Evolutionary conservation across 2,113 vertebrate species (phyloP).

Genomic region (Phoenicopterus ruber): DNA sequence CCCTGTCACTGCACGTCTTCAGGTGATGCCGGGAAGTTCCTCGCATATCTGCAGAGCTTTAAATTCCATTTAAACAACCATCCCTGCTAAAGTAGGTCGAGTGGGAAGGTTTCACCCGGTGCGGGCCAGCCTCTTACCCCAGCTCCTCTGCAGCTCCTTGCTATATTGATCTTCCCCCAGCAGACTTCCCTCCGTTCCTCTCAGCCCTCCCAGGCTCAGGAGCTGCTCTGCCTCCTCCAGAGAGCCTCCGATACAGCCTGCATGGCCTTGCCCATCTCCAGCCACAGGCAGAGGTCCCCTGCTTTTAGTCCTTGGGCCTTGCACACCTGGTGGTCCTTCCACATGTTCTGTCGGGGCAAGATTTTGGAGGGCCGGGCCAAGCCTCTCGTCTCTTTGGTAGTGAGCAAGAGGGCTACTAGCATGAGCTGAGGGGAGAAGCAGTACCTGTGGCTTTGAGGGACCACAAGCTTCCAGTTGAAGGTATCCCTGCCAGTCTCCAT

Average conservation of each 20-base stretch:
- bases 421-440: neutral
- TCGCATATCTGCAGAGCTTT: slow-evolving; percentile 9
- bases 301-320: neutral
- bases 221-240: neutral
- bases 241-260: slow-evolving; percentile 16
- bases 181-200: neutral
- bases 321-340: neutral
- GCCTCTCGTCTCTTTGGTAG: neutral
- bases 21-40: neutral
- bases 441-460: neutral
- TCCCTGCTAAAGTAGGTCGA: neutral
- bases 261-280: neutral
- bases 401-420: neutral
- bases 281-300: neutral
- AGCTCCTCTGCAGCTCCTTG: neutral
- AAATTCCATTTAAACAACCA: slow-evolving; percentile 16
- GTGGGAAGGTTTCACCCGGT: accelerated
- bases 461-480: neutral
- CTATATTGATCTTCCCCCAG: neutral
- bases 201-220: neutral
- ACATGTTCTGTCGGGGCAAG: neutral
- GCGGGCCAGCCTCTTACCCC: neutral
- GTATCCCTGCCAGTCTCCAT: neutral
- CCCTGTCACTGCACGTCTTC: neutral
- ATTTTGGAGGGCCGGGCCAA: neutral